Conservation (phyloP, 2,797 vertebrate species). For the Myripristis murdjan region DNA sequence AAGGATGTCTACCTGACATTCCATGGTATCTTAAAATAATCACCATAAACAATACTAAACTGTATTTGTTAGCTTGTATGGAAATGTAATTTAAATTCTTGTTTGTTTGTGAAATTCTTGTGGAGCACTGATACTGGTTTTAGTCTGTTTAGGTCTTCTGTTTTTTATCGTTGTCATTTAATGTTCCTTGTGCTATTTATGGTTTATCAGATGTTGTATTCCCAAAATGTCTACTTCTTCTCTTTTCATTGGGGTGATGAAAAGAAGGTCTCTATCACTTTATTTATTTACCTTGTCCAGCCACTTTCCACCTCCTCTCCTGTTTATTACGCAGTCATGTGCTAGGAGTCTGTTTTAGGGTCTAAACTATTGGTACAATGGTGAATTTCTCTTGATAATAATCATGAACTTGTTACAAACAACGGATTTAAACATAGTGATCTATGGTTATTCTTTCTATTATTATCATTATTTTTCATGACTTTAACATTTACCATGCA, state of each 20-base stretch:
- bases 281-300: slow-evolving; percentile 15
- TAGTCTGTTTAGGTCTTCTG: not conserved
- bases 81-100: slow-evolving; percentile 27
- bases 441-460: not conserved
- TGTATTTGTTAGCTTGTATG: slow-evolving; percentile 45
- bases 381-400: slow-evolving; percentile 1
- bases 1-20: too few relatives aligned
- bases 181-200: not conserved
- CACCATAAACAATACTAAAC: slow-evolving; percentile 41
- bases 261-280: slow-evolving; percentile 9
- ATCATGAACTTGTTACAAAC: not conserved
- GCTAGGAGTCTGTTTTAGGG: not conserved
- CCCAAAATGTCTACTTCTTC: slow-evolving; percentile 1
- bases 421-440: not conserved
- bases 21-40: too few relatives aligned
- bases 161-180: not conserved
- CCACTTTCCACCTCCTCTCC: too few relatives aligned
- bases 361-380: slow-evolving; percentile 9
- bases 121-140: not conserved
- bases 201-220: slow-evolving; percentile 2
- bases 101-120: slow-evolving; percentile 18
- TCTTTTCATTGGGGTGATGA: slow-evolving; percentile 13
- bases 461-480: not conserved
- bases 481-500: not conserved
- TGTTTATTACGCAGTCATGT: not conserved